These are phyloP conservation scores for Siderastrea radians DNA, from an alignment of 92 coral and sea anemone species.

Conservation along the genomic window DNA sequence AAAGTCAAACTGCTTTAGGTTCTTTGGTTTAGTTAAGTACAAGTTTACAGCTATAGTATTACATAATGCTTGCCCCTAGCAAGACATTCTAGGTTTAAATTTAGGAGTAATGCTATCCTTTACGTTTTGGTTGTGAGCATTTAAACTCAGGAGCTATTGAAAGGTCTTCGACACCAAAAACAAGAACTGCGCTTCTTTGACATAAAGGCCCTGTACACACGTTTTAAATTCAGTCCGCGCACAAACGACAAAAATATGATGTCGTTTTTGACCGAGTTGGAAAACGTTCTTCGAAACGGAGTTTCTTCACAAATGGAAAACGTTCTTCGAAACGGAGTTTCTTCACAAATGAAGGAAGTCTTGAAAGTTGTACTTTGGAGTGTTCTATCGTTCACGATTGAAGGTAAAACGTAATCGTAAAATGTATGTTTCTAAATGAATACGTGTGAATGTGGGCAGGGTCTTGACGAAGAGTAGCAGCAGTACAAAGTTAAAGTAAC, in stretches of 20 bases:
- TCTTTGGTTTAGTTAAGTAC: neutral
- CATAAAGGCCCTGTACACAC: neutral
- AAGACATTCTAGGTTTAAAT: too few species aligned
- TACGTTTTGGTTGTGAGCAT: neutral
- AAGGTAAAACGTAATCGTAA: too few species aligned
- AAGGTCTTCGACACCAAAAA: neutral
- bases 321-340: neutral
- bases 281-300: neutral
- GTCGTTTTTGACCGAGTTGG: neutral
- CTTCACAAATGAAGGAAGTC: too few species aligned
- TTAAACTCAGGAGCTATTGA: neutral
- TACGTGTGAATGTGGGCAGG: neutral
- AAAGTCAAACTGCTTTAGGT: neutral
- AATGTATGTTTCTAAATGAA: neutral
- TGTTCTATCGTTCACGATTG: too few species aligned
- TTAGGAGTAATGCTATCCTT: neutral
- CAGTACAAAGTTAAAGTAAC: slow-evolving; percentile 11
- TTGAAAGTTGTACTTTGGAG: too few species aligned
- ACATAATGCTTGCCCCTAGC: neutral
- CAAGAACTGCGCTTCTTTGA: too few species aligned
- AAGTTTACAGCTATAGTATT: neutral
- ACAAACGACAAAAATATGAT: too few species aligned
- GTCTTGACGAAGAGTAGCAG: neutral
- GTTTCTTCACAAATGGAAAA: too few species aligned
- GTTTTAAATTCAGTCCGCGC: neutral